Evolutionary conservation across 2,888 invertebrate genomes (phyloP).

Genomic region (Rosalia funebris): DNA sequence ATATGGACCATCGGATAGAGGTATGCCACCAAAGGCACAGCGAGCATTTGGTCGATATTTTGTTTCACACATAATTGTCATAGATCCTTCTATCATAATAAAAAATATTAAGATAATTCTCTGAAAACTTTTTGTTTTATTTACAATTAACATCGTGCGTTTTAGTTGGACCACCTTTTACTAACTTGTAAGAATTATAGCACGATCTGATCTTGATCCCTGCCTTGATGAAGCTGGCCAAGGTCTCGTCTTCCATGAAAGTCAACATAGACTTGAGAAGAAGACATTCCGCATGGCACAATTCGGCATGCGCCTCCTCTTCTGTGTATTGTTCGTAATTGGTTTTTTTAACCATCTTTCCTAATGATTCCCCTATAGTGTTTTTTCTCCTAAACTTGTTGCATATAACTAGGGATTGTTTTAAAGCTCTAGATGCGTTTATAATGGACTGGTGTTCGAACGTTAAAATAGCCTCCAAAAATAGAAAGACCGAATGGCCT

Average conservation of each 20-base stretch:
- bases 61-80: no score
- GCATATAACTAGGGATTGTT: conserved; percentile 82
- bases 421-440: conserved; percentile 78
- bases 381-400: conserved; percentile 75
- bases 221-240: conserved; percentile 91
- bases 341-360: conserved; percentile 81
- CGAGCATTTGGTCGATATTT: no score
- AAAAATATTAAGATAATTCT: no score
- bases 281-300: conserved; percentile 93
- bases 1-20: no score
- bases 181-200: conserved; percentile 90
- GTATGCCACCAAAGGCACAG: no score
- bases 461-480: conserved; percentile 92
- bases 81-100: no score
- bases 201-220: conserved; percentile 92
- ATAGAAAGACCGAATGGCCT: conserved; percentile 88
- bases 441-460: conserved; percentile 85
- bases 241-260: conserved; percentile 94
- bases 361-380: conserved; percentile 80
- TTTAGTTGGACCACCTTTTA: no score
- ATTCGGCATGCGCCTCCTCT: conserved; percentile 91
- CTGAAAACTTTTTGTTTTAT: no score
- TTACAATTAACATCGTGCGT: no score
- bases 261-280: conserved; percentile 89
- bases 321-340: conserved; percentile 82